Base-by-base conservation (phyloP, 2,888 invertebrate genomes). In the Imbricaverruca yamaguchii region DNA sequence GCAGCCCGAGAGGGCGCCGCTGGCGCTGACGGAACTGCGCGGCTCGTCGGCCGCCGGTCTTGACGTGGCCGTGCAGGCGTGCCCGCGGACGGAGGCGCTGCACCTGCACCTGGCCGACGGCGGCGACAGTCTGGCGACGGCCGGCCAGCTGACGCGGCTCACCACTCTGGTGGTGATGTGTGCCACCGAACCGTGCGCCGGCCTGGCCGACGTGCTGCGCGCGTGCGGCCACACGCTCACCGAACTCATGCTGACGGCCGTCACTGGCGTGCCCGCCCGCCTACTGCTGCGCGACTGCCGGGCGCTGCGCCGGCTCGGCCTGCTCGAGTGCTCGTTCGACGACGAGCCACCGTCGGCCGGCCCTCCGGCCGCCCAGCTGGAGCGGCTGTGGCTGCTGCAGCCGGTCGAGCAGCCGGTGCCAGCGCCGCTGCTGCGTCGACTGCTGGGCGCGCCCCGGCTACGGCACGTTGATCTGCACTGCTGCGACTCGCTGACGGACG, bases 1-100 rank as follows among this genome's bases (percentile, higher is more conserved):
- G 15, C 74, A 18, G 74, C 74, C 74, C 53, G 74, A 74, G 74
- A 39, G 53, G 18, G 74, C 74, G 53, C 74, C 74, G 18, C 74
- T 74, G 74, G 18, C 53, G 8, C 74, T 74, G 0, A 53, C 74
- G 53, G 13, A 53, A 7, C 74, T 74, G 74, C 39, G 13, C 39
- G 74, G 74, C 53, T 53, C 74, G 18, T 39, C 74, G 15, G 53
- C 53, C 74, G 74, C 74, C 74, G 53, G 53, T 10, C 74, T 74
- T 53, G 53, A 74, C 53, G 74, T 74, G 74, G 74, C 74, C 18
- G 74, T 23, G 39, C 39, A n/a, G 23, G 74, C 18, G 53, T 74
- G 74, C 15, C 74, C 74, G 53, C 13, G 13, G 23, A 6, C 7
- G 10, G 13, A 25, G 39, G 8, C 18, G 18, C 74, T 74, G 39